These are phyloP conservation scores for Bujurquina vittata DNA, from an alignment of 2,113 vertebrate genomes.

Conservation along the genomic window DNA sequence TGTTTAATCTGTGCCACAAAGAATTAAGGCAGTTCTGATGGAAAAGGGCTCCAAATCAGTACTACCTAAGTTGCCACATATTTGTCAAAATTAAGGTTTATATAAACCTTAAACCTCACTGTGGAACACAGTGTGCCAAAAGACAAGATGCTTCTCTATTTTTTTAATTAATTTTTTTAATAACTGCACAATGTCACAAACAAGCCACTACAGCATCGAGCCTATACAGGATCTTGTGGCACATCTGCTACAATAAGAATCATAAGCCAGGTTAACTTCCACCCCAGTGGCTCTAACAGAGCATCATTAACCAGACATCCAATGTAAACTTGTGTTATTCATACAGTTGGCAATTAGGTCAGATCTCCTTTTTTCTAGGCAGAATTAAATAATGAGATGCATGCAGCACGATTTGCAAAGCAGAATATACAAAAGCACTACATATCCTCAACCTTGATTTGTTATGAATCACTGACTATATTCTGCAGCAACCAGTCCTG, in stretches of 20 bases:
- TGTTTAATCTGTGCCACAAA: not conserved
- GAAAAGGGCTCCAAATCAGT: not conserved
- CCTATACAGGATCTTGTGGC: not conserved
- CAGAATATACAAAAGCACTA: not conserved
- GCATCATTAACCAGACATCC: not conserved
- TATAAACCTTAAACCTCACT: no score
- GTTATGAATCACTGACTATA: slow-evolving; percentile 42
- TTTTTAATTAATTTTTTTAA: not conserved
- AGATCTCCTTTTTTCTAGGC: not conserved
- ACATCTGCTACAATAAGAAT: not conserved
- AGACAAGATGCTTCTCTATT: not conserved
- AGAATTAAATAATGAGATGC: not conserved
- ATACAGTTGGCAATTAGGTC: not conserved
- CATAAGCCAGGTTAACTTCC: not conserved
- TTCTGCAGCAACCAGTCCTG: slow-evolving; percentile 21
- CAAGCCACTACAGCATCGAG: not conserved
- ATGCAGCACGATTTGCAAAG: not conserved
- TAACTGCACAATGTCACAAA: not conserved
- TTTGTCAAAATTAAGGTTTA: not conserved
- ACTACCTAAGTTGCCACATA: not conserved
- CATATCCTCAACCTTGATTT: slow-evolving; percentile 25
- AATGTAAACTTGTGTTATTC: not conserved
- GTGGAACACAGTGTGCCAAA: not conserved
- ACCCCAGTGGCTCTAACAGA: not conserved
- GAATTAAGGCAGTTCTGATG: not conserved